phyloP scores from a whole-genome alignment of 2,888 invertebrate species.

The Hanleya hanleyi region DNA sequence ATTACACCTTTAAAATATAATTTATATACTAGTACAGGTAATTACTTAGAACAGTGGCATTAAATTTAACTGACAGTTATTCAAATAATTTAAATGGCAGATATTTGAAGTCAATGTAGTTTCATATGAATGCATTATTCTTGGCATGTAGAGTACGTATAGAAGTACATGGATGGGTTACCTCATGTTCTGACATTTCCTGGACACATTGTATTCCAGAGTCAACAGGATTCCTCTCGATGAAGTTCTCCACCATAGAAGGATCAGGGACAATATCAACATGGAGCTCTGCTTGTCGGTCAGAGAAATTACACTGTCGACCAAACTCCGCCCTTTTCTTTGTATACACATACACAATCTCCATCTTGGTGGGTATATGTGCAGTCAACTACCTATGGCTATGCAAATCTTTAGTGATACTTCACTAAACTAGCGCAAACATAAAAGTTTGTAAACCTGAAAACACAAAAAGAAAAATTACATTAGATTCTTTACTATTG shows the following conservation, averaged over 20 bases:
- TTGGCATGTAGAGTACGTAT: neutral
- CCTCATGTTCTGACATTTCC: constrained; percentile 75
- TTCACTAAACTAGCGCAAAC: too few relatives aligned
- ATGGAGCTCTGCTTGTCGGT: constrained; percentile 73
- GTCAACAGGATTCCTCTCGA: constrained; percentile 72
- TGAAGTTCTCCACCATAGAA: constrained; percentile 65
- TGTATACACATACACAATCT: constrained; percentile 74
- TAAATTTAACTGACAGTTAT: neutral
- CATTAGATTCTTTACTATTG: too few relatives aligned
- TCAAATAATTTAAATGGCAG: too few relatives aligned
- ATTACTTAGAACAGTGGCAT: neutral
- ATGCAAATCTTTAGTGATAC: too few relatives aligned
- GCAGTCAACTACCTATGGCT: too few relatives aligned
- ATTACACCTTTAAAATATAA: too few relatives aligned
- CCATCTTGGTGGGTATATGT: too few relatives aligned
- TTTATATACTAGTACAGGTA: too few relatives aligned
- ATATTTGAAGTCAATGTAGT: too few relatives aligned
- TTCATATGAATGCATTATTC: neutral
- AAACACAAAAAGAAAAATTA: too few relatives aligned
- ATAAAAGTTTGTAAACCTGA: too few relatives aligned
- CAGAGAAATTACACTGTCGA: constrained; percentile 73
- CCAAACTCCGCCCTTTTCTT: constrained; percentile 74
- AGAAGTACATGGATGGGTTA: constrained; percentile 37
- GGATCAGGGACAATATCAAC: constrained; percentile 74
- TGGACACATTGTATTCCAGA: constrained; percentile 72